phyloP scores from a whole-genome alignment of 2,888 invertebrate species.

The Yponomeuta plumbellus region DNA sequence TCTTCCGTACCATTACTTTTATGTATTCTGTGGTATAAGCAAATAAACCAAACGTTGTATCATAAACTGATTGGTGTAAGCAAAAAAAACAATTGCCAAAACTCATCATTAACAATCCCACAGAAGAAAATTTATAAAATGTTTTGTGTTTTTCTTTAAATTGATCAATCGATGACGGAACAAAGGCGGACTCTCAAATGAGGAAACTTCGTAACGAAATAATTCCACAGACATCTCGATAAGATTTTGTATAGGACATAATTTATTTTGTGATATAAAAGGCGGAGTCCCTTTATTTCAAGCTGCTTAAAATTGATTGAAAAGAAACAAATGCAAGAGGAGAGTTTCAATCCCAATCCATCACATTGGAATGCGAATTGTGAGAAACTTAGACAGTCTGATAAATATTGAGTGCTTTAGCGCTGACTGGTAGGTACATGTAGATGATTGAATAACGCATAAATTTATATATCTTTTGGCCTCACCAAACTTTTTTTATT shows the following conservation, averaged over 20 bases:
- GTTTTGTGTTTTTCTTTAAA: neutral
- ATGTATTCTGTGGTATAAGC: too few relatives aligned
- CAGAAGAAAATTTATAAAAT: neutral
- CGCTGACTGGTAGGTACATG: neutral
- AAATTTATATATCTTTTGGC: too few relatives aligned
- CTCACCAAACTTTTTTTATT: too few relatives aligned
- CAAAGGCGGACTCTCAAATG: neutral
- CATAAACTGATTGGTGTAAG: too few relatives aligned
- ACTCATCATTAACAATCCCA: neutral
- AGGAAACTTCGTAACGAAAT: constrained; percentile 8
- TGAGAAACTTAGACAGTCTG: constrained; percentile 20
- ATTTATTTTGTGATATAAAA: constrained; percentile 1
- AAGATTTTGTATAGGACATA: neutral
- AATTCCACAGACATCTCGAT: neutral
- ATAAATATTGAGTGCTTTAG: neutral
- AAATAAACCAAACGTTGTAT: too few relatives aligned
- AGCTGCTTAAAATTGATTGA: constrained; percentile 37
- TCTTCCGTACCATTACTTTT: too few relatives aligned
- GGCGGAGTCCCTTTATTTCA: constrained; percentile 7
- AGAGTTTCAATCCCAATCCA: constrained; percentile 42
- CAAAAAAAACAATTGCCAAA: neutral
- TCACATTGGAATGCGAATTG: constrained; percentile 36
- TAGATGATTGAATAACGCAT: too few relatives aligned
- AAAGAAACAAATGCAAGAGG: constrained; percentile 44
- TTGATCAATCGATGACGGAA: neutral